A percentile compares a stretch with the other conserved stretches of the same genome.
Evolutionary conservation across 2,113 vertebrate species (phyloP).

Genomic region (Dipodomys stephensi): DNA sequence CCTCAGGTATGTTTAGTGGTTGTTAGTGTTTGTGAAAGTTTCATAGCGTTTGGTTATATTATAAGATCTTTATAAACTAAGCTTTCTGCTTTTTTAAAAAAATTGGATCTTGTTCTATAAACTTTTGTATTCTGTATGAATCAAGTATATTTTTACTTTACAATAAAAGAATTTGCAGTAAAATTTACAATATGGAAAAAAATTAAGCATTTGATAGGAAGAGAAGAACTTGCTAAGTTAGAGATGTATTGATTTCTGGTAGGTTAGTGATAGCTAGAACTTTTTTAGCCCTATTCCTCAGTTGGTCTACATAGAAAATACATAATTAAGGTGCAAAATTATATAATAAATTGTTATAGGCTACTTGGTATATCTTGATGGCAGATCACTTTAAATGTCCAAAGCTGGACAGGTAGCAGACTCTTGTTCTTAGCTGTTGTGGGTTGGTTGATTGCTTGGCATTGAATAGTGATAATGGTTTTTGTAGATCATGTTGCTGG

Average conservation of each 20-base stretch:
- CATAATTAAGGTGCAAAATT: not conserved
- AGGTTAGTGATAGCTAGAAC: conserved; percentile 36
- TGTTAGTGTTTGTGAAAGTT: conserved; percentile 61
- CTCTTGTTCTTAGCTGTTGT: not conserved
- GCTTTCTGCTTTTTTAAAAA: not conserved
- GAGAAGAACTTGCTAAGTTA: conserved; percentile 35
- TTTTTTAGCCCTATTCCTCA: not conserved
- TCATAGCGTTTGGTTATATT: conserved; percentile 53
- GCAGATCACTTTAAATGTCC: not conserved
- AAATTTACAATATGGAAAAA: not conserved
- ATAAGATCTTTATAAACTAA: conserved; percentile 20
- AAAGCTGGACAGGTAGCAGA: not conserved
- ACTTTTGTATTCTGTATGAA: conserved; percentile 16
- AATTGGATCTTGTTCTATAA: not conserved
- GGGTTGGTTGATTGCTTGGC: not conserved
- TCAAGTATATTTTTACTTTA: not conserved
- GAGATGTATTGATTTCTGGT: not conserved
- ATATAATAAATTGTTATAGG: not conserved
- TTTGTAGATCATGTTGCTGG: conserved; percentile 15
- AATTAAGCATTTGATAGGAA: conserved; percentile 11
- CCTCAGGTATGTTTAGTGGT: conserved; percentile 67
- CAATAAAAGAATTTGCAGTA: too few species aligned
- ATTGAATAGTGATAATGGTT: not conserved
- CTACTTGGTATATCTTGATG: not conserved
- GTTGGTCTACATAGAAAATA: not conserved